Percentiles rank a stretch among this genome's conserved stretches.
Conservation (phyloP, 2,113 vertebrate genomes). For the Thalassarche chlororhynchos region DNA sequence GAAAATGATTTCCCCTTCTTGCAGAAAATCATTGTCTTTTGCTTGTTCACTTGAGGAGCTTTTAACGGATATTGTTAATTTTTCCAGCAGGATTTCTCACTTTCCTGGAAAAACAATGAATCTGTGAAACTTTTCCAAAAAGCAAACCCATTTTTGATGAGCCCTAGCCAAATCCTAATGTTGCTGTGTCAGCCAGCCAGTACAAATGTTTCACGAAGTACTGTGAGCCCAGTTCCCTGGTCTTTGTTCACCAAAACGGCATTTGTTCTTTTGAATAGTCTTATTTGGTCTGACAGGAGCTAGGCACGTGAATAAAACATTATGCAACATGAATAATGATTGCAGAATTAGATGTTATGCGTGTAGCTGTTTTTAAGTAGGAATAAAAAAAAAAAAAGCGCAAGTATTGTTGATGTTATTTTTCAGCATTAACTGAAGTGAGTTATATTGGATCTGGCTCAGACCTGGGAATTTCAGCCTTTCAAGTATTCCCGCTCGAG, state of each 20-base stretch:
- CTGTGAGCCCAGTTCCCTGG: not conserved
- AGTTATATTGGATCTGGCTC: not conserved
- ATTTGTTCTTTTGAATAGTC: not conserved
- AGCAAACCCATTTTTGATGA: not conserved
- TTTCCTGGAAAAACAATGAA: not conserved
- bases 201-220: rapidly evolving
- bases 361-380: not conserved
- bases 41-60: not conserved
- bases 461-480: not conserved
- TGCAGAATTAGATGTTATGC: not conserved
- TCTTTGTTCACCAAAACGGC: not conserved
- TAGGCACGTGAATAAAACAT: not conserved
- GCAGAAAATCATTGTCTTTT: not conserved
- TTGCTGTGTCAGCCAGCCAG: not conserved
- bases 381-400: not conserved
- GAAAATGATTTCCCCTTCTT: not conserved
- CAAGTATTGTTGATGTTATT: not conserved
- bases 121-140: not conserved
- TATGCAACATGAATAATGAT: not conserved
- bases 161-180: not conserved
- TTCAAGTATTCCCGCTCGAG: rapidly evolving
- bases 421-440: not conserved
- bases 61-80: not conserved
- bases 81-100: not conserved
- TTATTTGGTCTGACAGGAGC: slow-evolving; percentile 22